Conservation (phyloP, 1,140 invertebrate species). For the Trichogramma pretiosum region DNA sequence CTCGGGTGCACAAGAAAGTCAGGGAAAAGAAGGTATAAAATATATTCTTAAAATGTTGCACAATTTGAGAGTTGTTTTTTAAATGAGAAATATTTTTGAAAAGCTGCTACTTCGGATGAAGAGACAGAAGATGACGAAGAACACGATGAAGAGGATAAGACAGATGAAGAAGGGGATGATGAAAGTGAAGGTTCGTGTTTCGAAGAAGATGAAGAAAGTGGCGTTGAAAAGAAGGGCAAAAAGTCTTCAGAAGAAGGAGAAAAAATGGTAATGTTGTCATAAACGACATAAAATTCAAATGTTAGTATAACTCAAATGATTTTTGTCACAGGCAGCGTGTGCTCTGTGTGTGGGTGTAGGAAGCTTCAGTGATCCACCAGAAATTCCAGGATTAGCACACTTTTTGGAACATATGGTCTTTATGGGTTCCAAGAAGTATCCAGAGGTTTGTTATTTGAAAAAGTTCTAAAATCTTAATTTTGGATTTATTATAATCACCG, state of each 20-base stretch:
- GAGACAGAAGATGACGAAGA: slow-evolving; percentile 20
- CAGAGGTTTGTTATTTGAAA: slow-evolving; percentile 40
- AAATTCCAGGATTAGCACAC: slow-evolving; percentile 83
- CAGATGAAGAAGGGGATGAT: slow-evolving; percentile 30
- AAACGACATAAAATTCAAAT: not conserved
- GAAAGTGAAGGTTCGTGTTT: slow-evolving; percentile 11
- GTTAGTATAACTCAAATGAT: slow-evolving; percentile 1
- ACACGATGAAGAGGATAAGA: slow-evolving; percentile 29
- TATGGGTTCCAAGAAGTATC: slow-evolving; percentile 82
- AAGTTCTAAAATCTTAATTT: not conserved
- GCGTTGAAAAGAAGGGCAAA: slow-evolving; percentile 18
- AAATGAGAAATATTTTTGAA: too few species aligned
- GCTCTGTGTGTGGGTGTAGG: slow-evolving; percentile 62
- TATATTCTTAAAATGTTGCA: too few species aligned
- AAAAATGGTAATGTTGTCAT: slow-evolving; percentile 34
- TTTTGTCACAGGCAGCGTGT: slow-evolving; percentile 53
- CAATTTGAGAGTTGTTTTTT: too few species aligned
- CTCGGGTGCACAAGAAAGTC: too few species aligned
- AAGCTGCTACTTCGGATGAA: slow-evolving; percentile 1
- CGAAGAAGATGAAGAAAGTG: slow-evolving; percentile 25
- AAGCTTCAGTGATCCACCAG: slow-evolving; percentile 61
- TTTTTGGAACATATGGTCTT: slow-evolving; percentile 96
- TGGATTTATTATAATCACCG: not conserved
- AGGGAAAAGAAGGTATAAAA: too few species aligned
- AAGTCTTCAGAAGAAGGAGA: slow-evolving; percentile 26